A percentile compares a stretch with the other conserved stretches of the same genome.
These are phyloP conservation scores for Atta colombica DNA, from an alignment of 1,140 invertebrate genomes.

Conservation along the genomic window DNA sequence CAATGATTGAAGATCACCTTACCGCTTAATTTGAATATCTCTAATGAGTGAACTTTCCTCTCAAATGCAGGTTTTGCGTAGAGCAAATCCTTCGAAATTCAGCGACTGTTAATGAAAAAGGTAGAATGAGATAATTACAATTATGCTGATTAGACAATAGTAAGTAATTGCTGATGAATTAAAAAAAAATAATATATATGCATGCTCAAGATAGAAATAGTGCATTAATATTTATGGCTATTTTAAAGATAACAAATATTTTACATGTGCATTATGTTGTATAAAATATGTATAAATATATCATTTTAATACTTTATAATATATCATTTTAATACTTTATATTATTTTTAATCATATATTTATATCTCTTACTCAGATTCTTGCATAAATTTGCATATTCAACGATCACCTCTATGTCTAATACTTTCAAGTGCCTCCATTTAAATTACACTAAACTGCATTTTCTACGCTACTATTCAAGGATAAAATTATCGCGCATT, in stretches of 20 bases:
- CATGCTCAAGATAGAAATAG: not conserved
- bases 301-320: not conserved
- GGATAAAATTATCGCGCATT: not conserved
- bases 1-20: not conserved
- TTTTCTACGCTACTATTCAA: not conserved
- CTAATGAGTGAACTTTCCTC: not conserved
- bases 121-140: constrained; percentile 9
- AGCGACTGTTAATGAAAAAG: constrained; percentile 9
- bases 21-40: not conserved
- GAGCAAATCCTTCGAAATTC: not conserved
- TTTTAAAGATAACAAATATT: not conserved
- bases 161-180: not conserved
- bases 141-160: not conserved
- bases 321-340: not conserved
- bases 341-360: not conserved
- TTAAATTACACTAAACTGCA: not conserved
- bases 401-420: not conserved
- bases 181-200: not conserved
- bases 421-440: not conserved
- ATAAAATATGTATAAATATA: not conserved
- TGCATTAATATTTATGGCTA: not conserved
- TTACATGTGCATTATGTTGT: not conserved
- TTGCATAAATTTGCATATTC: not conserved
- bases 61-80: not conserved
- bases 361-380: not conserved